phyloP scores from a whole-genome alignment of 2,888 invertebrate genomes.

The Synergus gifuensis region DNA sequence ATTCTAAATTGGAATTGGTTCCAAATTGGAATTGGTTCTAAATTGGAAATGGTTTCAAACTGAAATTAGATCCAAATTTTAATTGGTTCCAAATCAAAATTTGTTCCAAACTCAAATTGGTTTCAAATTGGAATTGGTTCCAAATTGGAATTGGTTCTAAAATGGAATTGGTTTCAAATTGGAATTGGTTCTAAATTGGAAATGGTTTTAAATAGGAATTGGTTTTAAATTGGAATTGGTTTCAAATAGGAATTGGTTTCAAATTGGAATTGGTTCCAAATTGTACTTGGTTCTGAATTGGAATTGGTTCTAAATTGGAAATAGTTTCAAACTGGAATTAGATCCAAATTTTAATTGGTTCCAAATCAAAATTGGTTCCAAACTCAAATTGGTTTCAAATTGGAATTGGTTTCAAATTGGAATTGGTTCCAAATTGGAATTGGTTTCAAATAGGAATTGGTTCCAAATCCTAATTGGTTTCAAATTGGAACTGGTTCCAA shows the following conservation, averaged over 20 bases:
- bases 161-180: background rate
- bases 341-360: too few relatives aligned
- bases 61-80: background rate
- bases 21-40: too few relatives aligned
- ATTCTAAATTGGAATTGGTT: background rate
- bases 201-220: too few relatives aligned
- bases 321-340: background rate
- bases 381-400: background rate
- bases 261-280: background rate
- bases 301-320: background rate
- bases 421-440: background rate
- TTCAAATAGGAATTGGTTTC: background rate
- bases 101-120: background rate
- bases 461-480: too few relatives aligned
- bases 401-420: background rate
- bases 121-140: too few relatives aligned
- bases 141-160: too few relatives aligned
- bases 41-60: background rate
- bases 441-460: too few relatives aligned
- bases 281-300: background rate
- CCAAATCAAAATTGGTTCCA: background rate
- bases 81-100: background rate
- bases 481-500: background rate
- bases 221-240: background rate
- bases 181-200: background rate